Evolutionary conservation across 2,888 invertebrate genomes (phyloP), one percentile per base, ranked within the genome.

Genomic region (Ennomos fuscantarius): DNA sequence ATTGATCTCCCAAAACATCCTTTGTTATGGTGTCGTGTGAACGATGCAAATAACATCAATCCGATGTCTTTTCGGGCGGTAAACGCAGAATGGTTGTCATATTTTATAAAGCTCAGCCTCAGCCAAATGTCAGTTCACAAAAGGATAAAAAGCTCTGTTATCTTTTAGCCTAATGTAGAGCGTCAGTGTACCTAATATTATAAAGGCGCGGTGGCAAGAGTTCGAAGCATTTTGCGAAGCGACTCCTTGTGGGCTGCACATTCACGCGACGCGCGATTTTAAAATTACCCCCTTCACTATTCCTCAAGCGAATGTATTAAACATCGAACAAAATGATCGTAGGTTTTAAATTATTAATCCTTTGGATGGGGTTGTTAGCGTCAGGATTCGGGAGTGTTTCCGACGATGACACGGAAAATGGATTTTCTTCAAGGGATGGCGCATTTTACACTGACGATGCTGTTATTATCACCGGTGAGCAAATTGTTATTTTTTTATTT

Each of bases 101-200:
- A 82, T 79, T 81, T 84, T 81, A 82, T 73, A 74, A 82, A 81
- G 80, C 80, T 82, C 72, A 60, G 60, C 52, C 55, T 59, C 53
- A 63, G 56, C 73, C 75, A 79, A 86, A 87, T 86, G 83, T 80
- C 86, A 83, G 78, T 68, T 72, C 73, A 87, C 84, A 90, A 88
- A 89, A 88, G 82, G 74, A 86, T 78, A 84, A 90, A 90, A 90
- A 87, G 87, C 86, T 87, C 83, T 87, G 84, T 86, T 89, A 87
- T 89, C 85, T 89, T 86, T 84, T 72, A 84, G 80, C 80, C 79
- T 84, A 87, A 89, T 87, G 84, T 87, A 77, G 84, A 87, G 83
- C 86, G 86, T 77, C 81, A 73, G 76, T 82, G 82, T 84, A 24
- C 24, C 24, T 24, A 81, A 84, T 90, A 89, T 90, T 90, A 90